These are phyloP conservation scores for Pseudopodoces humilis DNA, from an alignment of 2,113 vertebrate species.

Conservation along the genomic window DNA sequence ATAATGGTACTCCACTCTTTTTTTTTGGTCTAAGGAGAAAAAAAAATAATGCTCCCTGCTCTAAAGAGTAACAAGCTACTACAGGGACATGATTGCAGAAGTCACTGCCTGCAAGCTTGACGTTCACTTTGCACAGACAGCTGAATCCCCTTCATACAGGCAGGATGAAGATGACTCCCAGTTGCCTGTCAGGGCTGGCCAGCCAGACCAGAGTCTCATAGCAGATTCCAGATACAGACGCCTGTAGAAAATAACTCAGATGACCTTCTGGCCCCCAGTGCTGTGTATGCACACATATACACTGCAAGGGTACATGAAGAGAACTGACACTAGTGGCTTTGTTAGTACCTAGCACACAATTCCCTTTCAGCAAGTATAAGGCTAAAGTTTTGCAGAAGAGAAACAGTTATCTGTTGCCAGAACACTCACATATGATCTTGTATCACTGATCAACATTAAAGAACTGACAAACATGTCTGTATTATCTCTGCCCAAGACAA, in stretches of 20 bases:
- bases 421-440: not conserved
- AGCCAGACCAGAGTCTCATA: not conserved
- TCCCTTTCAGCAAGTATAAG: not conserved
- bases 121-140: not conserved
- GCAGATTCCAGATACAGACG: not conserved
- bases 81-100: not conserved
- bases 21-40: not conserved
- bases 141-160: not conserved
- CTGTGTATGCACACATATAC: rapidly evolving
- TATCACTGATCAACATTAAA: not conserved
- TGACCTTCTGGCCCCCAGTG: not conserved
- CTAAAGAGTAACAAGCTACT: not conserved
- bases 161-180: not conserved
- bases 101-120: not conserved
- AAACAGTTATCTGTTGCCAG: not conserved
- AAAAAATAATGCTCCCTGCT: not conserved
- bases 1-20: not conserved
- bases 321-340: not conserved
- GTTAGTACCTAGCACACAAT: not conserved
- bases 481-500: not conserved
- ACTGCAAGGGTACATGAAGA: not conserved
- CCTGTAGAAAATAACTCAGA: not conserved
- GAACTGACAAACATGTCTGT: not conserved
- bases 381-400: not conserved
- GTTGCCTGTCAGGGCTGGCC: rapidly evolving